Conservation (phyloP, 2,888 invertebrate genomes). For the Drosophila mulleri region DNA sequence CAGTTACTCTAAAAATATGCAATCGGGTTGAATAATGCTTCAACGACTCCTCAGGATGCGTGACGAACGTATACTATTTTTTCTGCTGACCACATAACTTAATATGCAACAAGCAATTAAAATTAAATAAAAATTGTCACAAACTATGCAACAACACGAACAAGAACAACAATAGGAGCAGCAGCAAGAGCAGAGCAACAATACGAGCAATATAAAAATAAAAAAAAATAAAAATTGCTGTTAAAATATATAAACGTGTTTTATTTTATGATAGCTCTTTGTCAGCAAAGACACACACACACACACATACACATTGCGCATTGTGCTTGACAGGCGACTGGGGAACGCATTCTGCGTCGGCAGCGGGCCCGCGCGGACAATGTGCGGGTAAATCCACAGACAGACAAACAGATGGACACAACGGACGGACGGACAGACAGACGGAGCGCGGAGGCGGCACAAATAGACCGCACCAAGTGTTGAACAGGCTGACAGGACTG, state of each 20-base stretch:
- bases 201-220: conserved; percentile 34
- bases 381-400: conserved; percentile 29
- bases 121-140: conserved; percentile 76
- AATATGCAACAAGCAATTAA: conserved; percentile 76
- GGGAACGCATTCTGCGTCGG: conserved; percentile 29
- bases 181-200: conserved; percentile 43
- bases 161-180: conserved; percentile 38
- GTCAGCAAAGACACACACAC: conserved; percentile 58
- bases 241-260: conserved; percentile 70
- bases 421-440: conserved; percentile 11
- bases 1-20: not conserved
- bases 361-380: not conserved
- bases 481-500: conserved; percentile 48
- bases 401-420: conserved; percentile 22
- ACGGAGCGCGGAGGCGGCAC: conserved; percentile 46
- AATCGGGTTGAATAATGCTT: not conserved
- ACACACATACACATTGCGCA: conserved; percentile 1
- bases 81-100: conserved; percentile 68
- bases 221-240: conserved; percentile 26
- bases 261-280: conserved; percentile 78
- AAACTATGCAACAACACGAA: conserved; percentile 53
- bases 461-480: conserved; percentile 73
- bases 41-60: conserved; percentile 15
- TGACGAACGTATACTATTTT: conserved; percentile 39
- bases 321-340: conserved; percentile 67